Evolutionary conservation across 2,113 vertebrate genomes (phyloP).

Genomic region (Seriola rivoliana): DNA sequence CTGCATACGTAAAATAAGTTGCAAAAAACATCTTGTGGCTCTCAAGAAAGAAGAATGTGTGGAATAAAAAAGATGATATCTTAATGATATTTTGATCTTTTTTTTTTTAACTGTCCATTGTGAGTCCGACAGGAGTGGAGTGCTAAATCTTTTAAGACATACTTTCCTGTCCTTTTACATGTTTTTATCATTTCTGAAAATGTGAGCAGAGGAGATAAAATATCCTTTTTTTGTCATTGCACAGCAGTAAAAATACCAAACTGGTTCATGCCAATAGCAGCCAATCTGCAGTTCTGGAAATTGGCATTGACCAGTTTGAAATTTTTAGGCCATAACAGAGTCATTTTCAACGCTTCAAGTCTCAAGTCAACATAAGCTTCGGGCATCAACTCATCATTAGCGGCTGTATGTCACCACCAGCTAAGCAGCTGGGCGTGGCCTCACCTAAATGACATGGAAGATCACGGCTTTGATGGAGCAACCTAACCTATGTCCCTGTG

Average conservation of each 20-base stretch:
- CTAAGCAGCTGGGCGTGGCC: slow-evolving; percentile 52
- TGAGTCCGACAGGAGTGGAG: neutral
- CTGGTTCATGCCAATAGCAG: neutral
- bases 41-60: too few species aligned
- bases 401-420: slow-evolving; percentile 11
- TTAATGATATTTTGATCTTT: too few species aligned
- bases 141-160: neutral
- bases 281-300: neutral
- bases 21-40: too few species aligned
- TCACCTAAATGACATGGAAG: slow-evolving; percentile 38
- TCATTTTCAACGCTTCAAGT: neutral
- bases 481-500: slow-evolving; percentile 58
- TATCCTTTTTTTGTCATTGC: neutral
- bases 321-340: slow-evolving; percentile 6
- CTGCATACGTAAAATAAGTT: too few species aligned
- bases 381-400: neutral
- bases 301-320: neutral
- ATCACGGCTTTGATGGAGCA: slow-evolving; percentile 59
- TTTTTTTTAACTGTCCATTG: too few species aligned
- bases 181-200: neutral
- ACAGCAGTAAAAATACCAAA: too few species aligned
- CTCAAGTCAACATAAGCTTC: neutral
- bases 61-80: too few species aligned
- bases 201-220: neutral
- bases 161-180: neutral